A percentile compares a stretch with the other conserved stretches of the same genome.
These are phyloP conservation scores for Drosophila pseudoananassae DNA, from an alignment of 1,140 invertebrate species.

Conservation along the genomic window DNA sequence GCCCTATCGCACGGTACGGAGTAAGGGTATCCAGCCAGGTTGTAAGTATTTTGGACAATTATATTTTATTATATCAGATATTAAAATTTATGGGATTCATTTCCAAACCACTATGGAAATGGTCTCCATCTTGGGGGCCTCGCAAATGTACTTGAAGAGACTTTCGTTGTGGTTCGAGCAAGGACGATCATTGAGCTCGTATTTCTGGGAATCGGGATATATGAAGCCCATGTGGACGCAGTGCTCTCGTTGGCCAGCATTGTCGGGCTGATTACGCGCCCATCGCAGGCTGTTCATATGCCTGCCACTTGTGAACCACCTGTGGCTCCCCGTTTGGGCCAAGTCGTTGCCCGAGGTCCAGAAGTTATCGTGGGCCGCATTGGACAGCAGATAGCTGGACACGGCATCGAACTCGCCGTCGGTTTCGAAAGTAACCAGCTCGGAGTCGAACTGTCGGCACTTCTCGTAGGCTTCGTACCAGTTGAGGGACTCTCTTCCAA, in stretches of 20 bases:
- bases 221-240: constrained; percentile 44
- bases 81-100: not conserved
- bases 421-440: constrained; percentile 47
- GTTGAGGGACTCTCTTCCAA: constrained; percentile 28
- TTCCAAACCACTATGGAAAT: constrained; percentile 83
- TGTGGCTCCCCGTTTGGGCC: constrained; percentile 27
- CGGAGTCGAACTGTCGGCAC: constrained; percentile 20
- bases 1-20: constrained; percentile 90
- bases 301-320: constrained; percentile 38
- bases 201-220: constrained; percentile 10
- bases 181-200: constrained; percentile 38
- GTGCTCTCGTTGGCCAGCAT: constrained; percentile 33
- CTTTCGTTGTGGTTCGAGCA: constrained; percentile 20
- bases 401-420: constrained; percentile 29
- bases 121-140: constrained; percentile 86
- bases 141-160: constrained; percentile 81
- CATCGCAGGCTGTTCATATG: constrained; percentile 31
- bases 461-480: constrained; percentile 48
- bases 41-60: constrained; percentile 87
- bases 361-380: not conserved
- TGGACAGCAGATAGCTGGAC: constrained; percentile 1
- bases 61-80: no score
- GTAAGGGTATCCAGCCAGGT: constrained; percentile 92
- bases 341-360: constrained; percentile 59
- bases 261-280: constrained; percentile 44